phyloP scores from a whole-genome alignment of 2,113 vertebrate species.

The Heptranchias perlo region DNA sequence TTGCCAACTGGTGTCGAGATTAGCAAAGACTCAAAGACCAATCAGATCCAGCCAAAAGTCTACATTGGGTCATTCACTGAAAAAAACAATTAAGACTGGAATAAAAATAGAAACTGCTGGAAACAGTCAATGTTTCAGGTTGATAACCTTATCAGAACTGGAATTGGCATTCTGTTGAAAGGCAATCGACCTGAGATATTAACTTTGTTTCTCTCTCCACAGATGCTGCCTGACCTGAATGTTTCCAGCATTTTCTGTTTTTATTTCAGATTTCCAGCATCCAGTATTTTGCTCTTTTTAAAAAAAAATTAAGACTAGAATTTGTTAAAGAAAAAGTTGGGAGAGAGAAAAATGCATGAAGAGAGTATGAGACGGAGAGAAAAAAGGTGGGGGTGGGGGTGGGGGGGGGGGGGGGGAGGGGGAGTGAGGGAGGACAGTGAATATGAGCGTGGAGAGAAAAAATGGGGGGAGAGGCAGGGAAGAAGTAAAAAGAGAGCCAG shows the following conservation, averaged over 20 bases:
- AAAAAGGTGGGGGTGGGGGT: too few species aligned
- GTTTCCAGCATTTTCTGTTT: too few species aligned
- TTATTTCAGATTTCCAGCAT: neutral
- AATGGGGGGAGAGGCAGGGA: neutral
- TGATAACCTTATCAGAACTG: too few species aligned
- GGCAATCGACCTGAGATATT: too few species aligned
- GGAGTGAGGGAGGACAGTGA: neutral
- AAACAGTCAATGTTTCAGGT: too few species aligned
- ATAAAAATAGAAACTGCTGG: neutral
- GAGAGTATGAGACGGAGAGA: neutral
- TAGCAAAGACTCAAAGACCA: neutral
- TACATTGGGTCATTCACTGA: neutral
- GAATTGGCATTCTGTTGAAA: too few species aligned
- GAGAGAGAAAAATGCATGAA: neutral
- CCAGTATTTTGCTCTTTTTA: neutral
- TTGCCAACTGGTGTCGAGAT: neutral
- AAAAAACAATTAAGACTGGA: neutral
- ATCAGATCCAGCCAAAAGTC: neutral
- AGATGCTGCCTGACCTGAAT: too few species aligned
- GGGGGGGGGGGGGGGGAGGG: too few species aligned
- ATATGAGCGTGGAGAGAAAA: neutral
- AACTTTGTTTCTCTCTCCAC: too few species aligned
- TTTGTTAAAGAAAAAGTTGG: neutral
- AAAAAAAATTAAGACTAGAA: neutral
- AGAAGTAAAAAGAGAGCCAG: too few species aligned